Base-by-base conservation (phyloP, 2,888 invertebrate species). In the Vesta saturnalis region DNA sequence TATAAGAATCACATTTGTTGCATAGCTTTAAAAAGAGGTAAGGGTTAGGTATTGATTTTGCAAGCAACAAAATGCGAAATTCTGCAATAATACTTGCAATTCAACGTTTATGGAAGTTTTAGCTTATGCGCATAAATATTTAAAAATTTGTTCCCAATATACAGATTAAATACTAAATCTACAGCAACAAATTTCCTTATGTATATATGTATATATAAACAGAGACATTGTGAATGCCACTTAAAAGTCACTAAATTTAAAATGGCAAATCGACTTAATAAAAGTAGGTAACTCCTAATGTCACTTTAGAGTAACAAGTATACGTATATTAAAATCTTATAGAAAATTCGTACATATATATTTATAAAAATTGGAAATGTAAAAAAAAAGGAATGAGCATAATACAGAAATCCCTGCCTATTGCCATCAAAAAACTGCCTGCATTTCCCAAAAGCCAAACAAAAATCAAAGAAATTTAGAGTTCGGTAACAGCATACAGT, bases 401-500 rank as follows among this genome's bases (percentile, higher is more conserved):
- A 61, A 56, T 18, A 47, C n/a, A n/a, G n/a, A 47, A 8, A 23
- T 43, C 30, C 55, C 39, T 30, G 43, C 23, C 69, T 69, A 69
- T 64, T 69, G 65, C 59, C 69, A 55, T 57, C 47, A 52, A 61
- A 39, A 55, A 47, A 35, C 83, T 84, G 84, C 84, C 83, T 83
- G 84, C 83, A 84, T 82, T 79, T 81, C 83, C 83, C 82, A 83
- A 83, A 80, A 75, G 73, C 76, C 73, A 74, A 71, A 62, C 74
- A 77, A 78, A 74, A 67, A 66, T 55, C n/a, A 30, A 56, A 14
- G 14, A 22, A 68, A 67, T 59, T 85, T 89, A 90, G 85, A 90
- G 86, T 80, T 89, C 91, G 64, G 94, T 91, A 73, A 94, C 92
- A 58, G 92, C 93, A 81, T 92, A 93, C 73, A 93, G 75, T 72